Conservation (phyloP, 2,888 invertebrate genomes). For the Crepidodera aurea region DNA sequence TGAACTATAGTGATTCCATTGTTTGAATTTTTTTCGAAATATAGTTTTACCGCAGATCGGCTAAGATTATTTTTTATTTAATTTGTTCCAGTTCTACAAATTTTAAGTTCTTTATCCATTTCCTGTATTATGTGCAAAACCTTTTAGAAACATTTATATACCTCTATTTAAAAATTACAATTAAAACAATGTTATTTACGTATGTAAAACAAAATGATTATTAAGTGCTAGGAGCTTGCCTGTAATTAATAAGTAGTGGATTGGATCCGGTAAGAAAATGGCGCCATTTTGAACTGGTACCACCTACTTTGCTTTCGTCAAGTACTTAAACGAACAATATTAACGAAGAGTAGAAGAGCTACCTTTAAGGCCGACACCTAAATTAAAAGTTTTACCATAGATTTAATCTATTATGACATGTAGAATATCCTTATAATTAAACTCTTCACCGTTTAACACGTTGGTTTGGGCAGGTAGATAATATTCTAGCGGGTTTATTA, state of each 20-base stretch:
- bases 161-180: too few species aligned
- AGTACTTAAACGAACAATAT: slow-evolving; percentile 4
- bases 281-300: not conserved
- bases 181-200: too few species aligned
- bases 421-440: slow-evolving; percentile 31
- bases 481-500: slow-evolving; percentile 25
- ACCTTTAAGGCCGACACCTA: slow-evolving; percentile 12
- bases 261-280: not conserved
- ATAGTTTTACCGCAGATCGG: not conserved
- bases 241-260: not conserved
- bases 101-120: not conserved
- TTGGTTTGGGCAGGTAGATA: slow-evolving; percentile 26
- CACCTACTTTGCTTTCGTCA: slow-evolving; percentile 1
- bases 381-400: slow-evolving; percentile 27
- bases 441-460: slow-evolving; percentile 25
- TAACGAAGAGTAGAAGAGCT: slow-evolving; percentile 1
- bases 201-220: too few species aligned
- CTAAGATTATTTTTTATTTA: not conserved
- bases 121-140: too few species aligned
- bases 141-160: too few species aligned
- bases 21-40: slow-evolving; percentile 23
- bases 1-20: slow-evolving; percentile 21
- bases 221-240: too few species aligned
- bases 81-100: not conserved
- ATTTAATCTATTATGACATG: slow-evolving; percentile 33